These are phyloP conservation scores for Hyperoplus immaculatus DNA, from an alignment of 2,797 vertebrate genomes.

Conservation along the genomic window DNA sequence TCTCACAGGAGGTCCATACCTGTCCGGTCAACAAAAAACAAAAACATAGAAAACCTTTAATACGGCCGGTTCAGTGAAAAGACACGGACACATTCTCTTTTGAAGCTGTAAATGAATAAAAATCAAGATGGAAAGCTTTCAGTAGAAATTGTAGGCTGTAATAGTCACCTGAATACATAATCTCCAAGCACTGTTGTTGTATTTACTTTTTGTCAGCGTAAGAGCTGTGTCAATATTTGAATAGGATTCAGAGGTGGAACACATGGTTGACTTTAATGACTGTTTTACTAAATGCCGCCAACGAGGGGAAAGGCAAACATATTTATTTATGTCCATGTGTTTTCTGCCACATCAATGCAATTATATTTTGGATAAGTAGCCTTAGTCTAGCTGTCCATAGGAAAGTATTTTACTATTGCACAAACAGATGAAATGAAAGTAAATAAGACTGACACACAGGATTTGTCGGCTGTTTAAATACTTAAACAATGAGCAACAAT, in stretches of 20 bases:
- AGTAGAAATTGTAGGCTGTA: neutral
- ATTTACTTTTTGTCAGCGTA: neutral
- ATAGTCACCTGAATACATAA: neutral
- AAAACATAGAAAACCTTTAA: neutral
- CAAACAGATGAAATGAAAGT: neutral
- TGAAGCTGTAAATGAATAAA: neutral
- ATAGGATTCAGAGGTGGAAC: neutral
- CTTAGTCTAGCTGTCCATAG: neutral
- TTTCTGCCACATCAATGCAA: neutral
- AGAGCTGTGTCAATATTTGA: slow-evolving; percentile 41
- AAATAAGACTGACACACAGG: neutral
- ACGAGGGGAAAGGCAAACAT: too few relatives aligned
- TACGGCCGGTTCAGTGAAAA: neutral
- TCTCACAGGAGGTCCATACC: slow-evolving; percentile 93
- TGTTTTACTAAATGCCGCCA: neutral
- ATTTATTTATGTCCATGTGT: neutral
- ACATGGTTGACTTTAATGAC: neutral
- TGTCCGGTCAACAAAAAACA: slow-evolving; percentile 39
- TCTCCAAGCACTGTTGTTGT: neutral
- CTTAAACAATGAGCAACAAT: neutral
- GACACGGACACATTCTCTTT: too few relatives aligned
- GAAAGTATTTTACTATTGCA: neutral
- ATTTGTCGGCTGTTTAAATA: neutral
- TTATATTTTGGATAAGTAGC: neutral
- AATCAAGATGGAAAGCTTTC: neutral